A percentile compares a stretch with the other conserved stretches of the same genome.
Conservation (phyloP, 2,113 vertebrate species). For the Tonatia bakeri region DNA sequence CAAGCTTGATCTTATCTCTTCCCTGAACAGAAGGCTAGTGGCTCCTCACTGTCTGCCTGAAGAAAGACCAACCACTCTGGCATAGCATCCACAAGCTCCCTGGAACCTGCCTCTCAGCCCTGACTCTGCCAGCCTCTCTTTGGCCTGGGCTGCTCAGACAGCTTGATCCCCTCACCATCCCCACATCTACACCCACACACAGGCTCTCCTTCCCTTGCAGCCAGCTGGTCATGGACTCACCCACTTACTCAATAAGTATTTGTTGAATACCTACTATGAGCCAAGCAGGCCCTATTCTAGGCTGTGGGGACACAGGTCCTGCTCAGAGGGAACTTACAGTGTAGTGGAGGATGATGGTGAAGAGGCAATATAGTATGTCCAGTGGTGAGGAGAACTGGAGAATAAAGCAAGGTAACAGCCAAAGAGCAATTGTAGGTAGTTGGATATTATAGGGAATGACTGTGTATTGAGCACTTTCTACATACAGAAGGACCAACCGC, state of each 20-base stretch:
- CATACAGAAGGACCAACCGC: not conserved
- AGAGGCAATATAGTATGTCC: too few relatives aligned
- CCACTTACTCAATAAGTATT: not conserved
- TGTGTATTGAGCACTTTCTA: not conserved
- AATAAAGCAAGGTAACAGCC: not conserved
- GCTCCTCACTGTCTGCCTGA: slow-evolving; percentile 6
- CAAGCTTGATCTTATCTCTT: slow-evolving; percentile 34
- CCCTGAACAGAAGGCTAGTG: not conserved
- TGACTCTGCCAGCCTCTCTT: not conserved
- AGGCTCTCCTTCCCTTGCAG: not conserved
- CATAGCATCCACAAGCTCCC: not conserved
- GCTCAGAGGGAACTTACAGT: not conserved
- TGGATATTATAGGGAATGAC: too few relatives aligned
- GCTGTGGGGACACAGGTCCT: not conserved
- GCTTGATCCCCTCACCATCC: not conserved
- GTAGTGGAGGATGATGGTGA: not conserved
- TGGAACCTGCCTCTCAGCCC: not conserved
- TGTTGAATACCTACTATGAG: not conserved
- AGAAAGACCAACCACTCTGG: not conserved
- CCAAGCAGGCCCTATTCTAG: not conserved
- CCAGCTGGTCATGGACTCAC: not conserved
- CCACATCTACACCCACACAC: not conserved
- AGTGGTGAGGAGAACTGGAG: not conserved
- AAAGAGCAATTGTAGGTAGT: not conserved
- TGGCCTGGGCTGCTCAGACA: not conserved